Percentiles rank a stretch among this genome's conserved stretches.
phyloP scores from a whole-genome alignment of 2,113 vertebrate species.

The Amblyornis subalaris region DNA sequence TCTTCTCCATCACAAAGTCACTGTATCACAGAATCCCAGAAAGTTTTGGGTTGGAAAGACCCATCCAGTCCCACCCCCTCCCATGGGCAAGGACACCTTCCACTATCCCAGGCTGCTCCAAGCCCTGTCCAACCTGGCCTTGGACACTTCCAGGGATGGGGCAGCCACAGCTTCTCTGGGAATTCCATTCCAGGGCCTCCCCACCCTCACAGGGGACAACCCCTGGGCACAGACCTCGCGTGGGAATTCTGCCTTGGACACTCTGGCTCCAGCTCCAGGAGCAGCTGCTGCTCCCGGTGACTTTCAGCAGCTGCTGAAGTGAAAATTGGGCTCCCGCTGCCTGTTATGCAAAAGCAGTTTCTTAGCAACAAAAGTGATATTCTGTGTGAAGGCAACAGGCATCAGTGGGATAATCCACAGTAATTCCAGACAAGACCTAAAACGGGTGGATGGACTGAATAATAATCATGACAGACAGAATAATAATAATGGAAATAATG shows the following conservation, averaged over 20 bases:
- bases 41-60: not conserved
- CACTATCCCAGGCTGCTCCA: not conserved
- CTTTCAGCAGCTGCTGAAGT: not conserved
- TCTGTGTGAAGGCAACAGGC: not conserved
- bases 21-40: not conserved
- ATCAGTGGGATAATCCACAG: constrained; percentile 27
- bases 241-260: not conserved
- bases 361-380: constrained; percentile 57
- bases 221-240: fast-evolving
- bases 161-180: not conserved
- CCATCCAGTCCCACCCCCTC: fast-evolving
- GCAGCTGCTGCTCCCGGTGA: not conserved
- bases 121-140: not conserved
- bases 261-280: not conserved
- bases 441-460: not conserved
- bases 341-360: constrained; percentile 44
- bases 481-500: constrained; percentile 4
- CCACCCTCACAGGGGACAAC: not conserved
- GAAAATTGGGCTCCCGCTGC: not conserved
- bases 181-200: not conserved
- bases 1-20: not conserved
- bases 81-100: not conserved
- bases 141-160: not conserved
- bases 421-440: constrained; percentile 34
- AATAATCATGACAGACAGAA: not conserved